Evolutionary conservation across 1,140 invertebrate species (phyloP).

Genomic region (Periplaneta americana): DNA sequence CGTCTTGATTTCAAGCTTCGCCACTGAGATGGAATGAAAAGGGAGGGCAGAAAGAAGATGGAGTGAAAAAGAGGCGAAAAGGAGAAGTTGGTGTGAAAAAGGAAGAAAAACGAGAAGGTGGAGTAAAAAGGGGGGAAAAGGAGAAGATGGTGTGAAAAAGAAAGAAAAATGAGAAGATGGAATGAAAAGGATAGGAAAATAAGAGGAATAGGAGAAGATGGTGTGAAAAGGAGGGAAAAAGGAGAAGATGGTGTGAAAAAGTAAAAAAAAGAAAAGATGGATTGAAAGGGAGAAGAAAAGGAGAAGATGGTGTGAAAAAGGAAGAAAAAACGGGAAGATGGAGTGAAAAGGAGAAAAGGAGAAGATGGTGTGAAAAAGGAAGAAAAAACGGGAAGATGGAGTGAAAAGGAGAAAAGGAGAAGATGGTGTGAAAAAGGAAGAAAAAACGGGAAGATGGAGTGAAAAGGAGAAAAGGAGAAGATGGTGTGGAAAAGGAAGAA

Average conservation of each 20-base stretch:
- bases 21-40: too few relatives aligned
- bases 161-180: neutral
- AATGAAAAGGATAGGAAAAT: neutral
- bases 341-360: neutral
- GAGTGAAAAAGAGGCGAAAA: neutral
- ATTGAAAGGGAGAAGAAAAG: neutral
- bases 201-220: neutral
- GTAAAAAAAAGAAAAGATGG: neutral
- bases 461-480: neutral
- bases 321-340: neutral
- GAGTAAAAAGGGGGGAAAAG: neutral
- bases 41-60: neutral
- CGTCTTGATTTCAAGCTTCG: too few relatives aligned
- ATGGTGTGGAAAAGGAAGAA: neutral
- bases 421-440: neutral
- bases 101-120: neutral
- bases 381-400: neutral
- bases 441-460: neutral
- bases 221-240: neutral
- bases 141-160: neutral
- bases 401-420: neutral
- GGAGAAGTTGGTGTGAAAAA: neutral
- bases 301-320: neutral
- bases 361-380: neutral
- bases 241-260: neutral